Base-by-base conservation (phyloP, 2,888 invertebrate genomes). In the Cephus sareptanus region DNA sequence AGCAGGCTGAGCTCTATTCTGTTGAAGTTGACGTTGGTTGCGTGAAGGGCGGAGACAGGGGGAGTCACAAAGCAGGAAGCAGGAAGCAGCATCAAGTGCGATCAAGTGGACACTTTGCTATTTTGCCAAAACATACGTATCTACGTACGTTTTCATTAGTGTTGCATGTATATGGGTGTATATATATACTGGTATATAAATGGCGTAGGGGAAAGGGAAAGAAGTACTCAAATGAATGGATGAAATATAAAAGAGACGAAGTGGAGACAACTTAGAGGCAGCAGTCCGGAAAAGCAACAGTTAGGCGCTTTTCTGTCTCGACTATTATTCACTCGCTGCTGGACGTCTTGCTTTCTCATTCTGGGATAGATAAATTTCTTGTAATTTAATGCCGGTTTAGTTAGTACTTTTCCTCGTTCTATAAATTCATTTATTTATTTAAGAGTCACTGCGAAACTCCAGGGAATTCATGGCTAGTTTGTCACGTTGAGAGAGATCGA, bases 351-450 rank as follows among this genome's bases (percentile, higher is more conserved):
- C 56, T 56, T 56, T 4, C 9, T 23, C 6, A 6, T 56, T 23
- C 56, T 56, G 23, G 23, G 23, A 23, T 23, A 56, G 56, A 35
- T 74, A 71, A 11, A 35, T 74, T 73, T 33, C 56, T 40, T 34
- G 68, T 74, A 77, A 77, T 77, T 74, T 74, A 37, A 74, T 73
- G 77, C 68, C 34, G 56, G 35, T 74, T 77, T 73, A 23, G 30
- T 31, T 56, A 74, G 34, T 34, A 23, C n/a, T 74, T 35, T n/a
- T 11, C 69, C 75, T 30, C 70, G 69, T 68, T 69, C 73, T 77
- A 37, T 69, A 40, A 74, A 75, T 77, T 75, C 75, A 71, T 77
- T 77, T 74, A 77, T 40, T 75, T 71, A 75, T 75, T 75, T 77
- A 34, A 77, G 69, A 73, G 74, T 68, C 74, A 33, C 56, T 40